Evolutionary conservation across 2,113 vertebrate genomes (phyloP).

Genomic region (Phrynosoma platyrhinos): DNA sequence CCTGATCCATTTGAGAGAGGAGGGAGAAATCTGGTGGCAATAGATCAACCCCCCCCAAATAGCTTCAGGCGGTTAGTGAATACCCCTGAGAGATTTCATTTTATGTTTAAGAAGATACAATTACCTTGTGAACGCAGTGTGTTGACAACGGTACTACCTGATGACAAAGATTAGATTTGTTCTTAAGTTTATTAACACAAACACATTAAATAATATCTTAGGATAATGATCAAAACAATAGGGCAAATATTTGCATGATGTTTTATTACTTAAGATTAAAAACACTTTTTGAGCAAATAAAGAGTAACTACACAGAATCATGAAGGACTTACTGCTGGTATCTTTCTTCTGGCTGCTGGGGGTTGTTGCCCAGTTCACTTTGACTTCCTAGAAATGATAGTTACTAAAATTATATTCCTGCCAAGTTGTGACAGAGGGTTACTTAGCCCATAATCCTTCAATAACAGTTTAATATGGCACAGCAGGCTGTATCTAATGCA

Average conservation of each 20-base stretch:
- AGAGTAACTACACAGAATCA: slow-evolving; percentile 20
- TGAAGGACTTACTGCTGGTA: slow-evolving; percentile 95
- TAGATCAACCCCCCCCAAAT: slow-evolving; percentile 39
- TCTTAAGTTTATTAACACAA: slow-evolving; percentile 79
- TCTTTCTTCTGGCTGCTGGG: slow-evolving; percentile 99
- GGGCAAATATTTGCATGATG: slow-evolving; percentile 56
- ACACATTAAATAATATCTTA: slow-evolving; percentile 72
- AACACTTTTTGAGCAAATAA: slow-evolving; percentile 59
- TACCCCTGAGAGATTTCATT: slow-evolving; percentile 70
- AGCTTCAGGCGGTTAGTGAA: slow-evolving; percentile 69
- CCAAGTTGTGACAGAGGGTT: not conserved
- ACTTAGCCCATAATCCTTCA: not conserved
- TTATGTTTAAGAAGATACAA: slow-evolving; percentile 78
- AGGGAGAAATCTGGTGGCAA: slow-evolving; percentile 51
- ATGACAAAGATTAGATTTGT: slow-evolving; percentile 81
- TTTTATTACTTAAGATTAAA: slow-evolving; percentile 60
- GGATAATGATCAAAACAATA: slow-evolving; percentile 68
- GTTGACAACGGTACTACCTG: slow-evolving; percentile 81
- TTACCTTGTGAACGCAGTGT: slow-evolving; percentile 77
- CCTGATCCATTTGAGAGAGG: slow-evolving; percentile 46
- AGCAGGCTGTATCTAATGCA: not conserved
- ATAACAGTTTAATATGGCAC: not conserved
- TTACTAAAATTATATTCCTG: slow-evolving; percentile 45
- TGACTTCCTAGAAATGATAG: slow-evolving; percentile 89
- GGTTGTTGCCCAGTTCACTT: slow-evolving; percentile 99